Percentiles rank a stretch among this genome's conserved stretches.
Conservation (phyloP, 2,113 vertebrate genomes). For the Notechis scutatus region DNA sequence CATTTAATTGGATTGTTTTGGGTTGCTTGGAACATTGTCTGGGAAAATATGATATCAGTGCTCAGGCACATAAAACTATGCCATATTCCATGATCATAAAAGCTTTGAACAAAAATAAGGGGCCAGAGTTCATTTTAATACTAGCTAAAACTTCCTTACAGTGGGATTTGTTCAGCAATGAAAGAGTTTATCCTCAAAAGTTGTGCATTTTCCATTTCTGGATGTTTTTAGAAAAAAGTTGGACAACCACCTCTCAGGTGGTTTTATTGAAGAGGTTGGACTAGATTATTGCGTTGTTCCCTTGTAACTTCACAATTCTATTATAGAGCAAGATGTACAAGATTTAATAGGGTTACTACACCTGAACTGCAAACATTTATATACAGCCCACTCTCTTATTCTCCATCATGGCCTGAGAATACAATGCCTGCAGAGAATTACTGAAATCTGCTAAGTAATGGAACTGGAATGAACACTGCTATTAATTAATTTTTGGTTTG, state of each 20-base stretch:
- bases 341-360: background rate
- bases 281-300: background rate
- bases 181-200: background rate
- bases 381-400: background rate
- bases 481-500: slow-evolving; percentile 33
- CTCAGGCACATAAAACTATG: background rate
- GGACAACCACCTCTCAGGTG: background rate
- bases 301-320: background rate
- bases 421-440: background rate
- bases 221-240: background rate
- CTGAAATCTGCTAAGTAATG: slow-evolving; percentile 16
- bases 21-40: background rate
- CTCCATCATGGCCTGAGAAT: background rate
- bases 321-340: background rate
- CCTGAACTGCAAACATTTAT: background rate
- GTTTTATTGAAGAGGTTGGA: background rate
- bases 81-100: background rate
- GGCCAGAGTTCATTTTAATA: background rate
- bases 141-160: background rate
- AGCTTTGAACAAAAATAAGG: background rate
- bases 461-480: background rate
- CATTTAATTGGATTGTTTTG: background rate
- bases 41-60: background rate
- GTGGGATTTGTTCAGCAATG: background rate
- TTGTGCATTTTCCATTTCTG: background rate